phyloP scores from a whole-genome alignment of 2,888 invertebrate species.

The Gerosis bhagava region DNA sequence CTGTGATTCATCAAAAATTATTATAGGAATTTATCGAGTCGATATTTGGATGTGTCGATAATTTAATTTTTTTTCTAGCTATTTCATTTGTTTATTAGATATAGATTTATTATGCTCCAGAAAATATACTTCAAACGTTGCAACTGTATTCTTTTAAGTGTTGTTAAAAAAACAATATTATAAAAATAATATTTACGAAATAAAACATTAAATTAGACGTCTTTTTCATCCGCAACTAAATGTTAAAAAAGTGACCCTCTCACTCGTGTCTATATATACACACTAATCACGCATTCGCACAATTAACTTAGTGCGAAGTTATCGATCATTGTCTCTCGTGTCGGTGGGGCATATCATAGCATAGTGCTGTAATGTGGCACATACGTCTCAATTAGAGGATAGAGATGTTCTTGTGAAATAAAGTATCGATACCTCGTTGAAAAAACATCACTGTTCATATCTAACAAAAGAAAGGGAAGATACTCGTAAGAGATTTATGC shows the following conservation, averaged over 20 bases:
- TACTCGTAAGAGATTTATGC: too few species aligned
- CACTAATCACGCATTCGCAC: slow-evolving; percentile 22
- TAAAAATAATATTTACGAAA: not conserved
- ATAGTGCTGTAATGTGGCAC: slow-evolving; percentile 35
- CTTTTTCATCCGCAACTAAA: slow-evolving; percentile 1
- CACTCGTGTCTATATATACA: slow-evolving; percentile 9
- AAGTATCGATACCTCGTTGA: not conserved
- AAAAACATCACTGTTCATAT: not conserved
- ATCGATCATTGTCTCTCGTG: slow-evolving; percentile 22
- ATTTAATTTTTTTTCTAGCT: too few species aligned
- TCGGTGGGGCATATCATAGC: slow-evolving; percentile 22
- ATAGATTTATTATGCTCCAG: too few species aligned
- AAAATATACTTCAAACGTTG: too few species aligned
- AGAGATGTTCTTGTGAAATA: slow-evolving; percentile 20
- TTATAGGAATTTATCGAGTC: too few species aligned
- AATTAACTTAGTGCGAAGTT: slow-evolving; percentile 19
- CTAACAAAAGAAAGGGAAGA: too few species aligned
- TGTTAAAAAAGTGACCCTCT: slow-evolving; percentile 12
- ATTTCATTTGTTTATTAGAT: too few species aligned
- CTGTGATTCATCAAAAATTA: too few species aligned
- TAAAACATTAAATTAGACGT: too few species aligned
- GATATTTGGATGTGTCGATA: too few species aligned
- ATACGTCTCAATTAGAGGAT: slow-evolving; percentile 70
- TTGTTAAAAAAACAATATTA: too few species aligned
- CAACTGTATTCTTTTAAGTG: not conserved